These are phyloP conservation scores for Anabas testudineus DNA, from an alignment of 2,797 vertebrate genomes.

Conservation along the genomic window DNA sequence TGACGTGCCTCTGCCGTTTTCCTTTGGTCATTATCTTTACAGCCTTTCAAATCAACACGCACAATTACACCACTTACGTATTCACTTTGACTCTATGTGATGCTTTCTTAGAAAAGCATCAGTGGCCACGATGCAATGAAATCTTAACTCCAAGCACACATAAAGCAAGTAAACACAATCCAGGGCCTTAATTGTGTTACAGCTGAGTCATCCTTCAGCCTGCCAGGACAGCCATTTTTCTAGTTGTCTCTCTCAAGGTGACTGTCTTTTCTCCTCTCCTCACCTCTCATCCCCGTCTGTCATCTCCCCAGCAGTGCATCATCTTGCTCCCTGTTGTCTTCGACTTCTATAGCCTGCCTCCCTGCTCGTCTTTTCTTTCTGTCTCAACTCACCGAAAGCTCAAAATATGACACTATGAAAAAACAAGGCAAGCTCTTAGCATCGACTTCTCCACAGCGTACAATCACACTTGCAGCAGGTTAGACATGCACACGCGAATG, in stretches of 20 bases:
- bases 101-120: background rate
- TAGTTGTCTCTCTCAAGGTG: slow-evolving; percentile 75
- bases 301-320: slow-evolving; percentile 31
- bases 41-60: background rate
- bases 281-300: slow-evolving; percentile 20
- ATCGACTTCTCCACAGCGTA: slow-evolving; percentile 7
- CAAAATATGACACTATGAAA: slow-evolving; percentile 39
- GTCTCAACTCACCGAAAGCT: slow-evolving; percentile 50
- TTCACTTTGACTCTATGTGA: background rate
- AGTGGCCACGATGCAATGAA: background rate
- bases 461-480: background rate
- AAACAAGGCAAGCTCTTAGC: slow-evolving; percentile 33
- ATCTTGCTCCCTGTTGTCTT: slow-evolving; percentile 15
- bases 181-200: slow-evolving; percentile 56
- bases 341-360: slow-evolving; percentile 16
- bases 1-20: slow-evolving; percentile 4
- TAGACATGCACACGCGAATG: slow-evolving; percentile 3
- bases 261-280: slow-evolving; percentile 57
- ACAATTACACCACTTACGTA: background rate
- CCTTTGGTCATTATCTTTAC: background rate
- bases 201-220: slow-evolving; percentile 77
- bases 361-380: slow-evolving; percentile 23
- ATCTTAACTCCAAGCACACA: background rate
- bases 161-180: slow-evolving; percentile 40
- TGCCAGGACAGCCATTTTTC: slow-evolving; percentile 73